phyloP scores from a whole-genome alignment of 2,113 vertebrate species.

The Phasianus colchicus region DNA sequence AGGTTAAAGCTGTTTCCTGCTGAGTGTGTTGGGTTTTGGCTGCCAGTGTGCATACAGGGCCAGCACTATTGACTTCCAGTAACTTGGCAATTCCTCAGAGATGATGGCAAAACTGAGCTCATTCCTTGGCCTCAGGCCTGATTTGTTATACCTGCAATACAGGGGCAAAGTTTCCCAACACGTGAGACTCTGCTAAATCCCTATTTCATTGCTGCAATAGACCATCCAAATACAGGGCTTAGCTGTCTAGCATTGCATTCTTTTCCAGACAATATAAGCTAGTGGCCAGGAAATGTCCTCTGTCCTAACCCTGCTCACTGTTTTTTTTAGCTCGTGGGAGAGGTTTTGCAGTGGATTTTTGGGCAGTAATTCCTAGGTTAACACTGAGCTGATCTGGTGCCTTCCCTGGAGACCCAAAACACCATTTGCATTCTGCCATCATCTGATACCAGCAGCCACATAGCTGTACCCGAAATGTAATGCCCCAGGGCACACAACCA shows the following conservation, averaged over 20 bases:
- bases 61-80: slow-evolving; percentile 36
- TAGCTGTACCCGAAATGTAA: not conserved
- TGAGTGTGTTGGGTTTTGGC: not conserved
- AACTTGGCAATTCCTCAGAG: slow-evolving; percentile 47
- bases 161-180: slow-evolving; percentile 10
- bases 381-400: not conserved
- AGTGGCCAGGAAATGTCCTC: not conserved
- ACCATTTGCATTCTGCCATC: not conserved
- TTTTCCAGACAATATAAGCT: not conserved
- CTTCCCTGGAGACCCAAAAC: not conserved
- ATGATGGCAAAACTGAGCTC: slow-evolving; percentile 16
- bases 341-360: not conserved
- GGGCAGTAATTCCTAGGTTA: not conserved
- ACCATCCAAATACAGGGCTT: not conserved
- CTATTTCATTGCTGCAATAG: not conserved
- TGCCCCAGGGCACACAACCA: rapidly evolving
- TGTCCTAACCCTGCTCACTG: not conserved
- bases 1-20: slow-evolving; percentile 21
- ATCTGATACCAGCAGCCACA: not conserved
- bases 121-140: slow-evolving; percentile 31
- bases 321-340: not conserved
- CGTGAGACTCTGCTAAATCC: not conserved
- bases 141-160: not conserved
- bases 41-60: not conserved
- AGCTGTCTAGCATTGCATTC: not conserved